phyloP scores from a whole-genome alignment of 2,113 vertebrate species.

The Centrocercus urophasianus region DNA sequence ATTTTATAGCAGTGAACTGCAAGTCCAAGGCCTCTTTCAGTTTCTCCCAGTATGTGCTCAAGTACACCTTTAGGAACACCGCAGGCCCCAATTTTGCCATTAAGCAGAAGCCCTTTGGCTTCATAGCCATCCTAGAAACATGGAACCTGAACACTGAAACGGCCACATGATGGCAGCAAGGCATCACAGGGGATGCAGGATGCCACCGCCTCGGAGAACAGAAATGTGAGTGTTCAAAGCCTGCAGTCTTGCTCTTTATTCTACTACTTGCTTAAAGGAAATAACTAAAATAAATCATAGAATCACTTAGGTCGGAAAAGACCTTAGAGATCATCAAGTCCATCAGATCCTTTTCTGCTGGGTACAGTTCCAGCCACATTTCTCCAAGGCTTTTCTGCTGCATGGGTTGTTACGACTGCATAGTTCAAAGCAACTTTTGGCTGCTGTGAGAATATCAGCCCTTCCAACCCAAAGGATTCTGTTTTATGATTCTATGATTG shows the following conservation, averaged over 20 bases:
- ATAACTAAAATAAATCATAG: neutral
- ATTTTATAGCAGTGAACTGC: neutral
- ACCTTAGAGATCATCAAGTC: neutral
- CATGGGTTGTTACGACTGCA: neutral
- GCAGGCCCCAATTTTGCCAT: accelerated
- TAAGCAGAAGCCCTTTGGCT: neutral
- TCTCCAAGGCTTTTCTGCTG: neutral
- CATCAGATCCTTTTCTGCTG: neutral
- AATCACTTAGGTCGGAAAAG: neutral
- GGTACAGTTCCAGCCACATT: neutral
- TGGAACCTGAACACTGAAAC: neutral
- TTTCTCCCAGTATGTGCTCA: neutral
- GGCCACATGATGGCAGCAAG: slow-evolving; percentile 22
- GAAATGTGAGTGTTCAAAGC: neutral
- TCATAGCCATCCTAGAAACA: neutral
- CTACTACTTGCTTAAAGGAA: neutral
- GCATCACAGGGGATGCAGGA: neutral
- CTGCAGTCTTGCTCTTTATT: neutral
- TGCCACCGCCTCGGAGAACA: neutral
- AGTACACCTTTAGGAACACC: neutral
- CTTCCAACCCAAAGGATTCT: neutral
- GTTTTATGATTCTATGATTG: neutral
- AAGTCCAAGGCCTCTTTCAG: neutral
- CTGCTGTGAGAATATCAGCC: neutral
- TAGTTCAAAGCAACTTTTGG: neutral